A percentile compares a stretch with the other conserved stretches of the same genome.
Conservation (phyloP, 2,888 invertebrate genomes). For the Caenorhabditis imperialis region DNA sequence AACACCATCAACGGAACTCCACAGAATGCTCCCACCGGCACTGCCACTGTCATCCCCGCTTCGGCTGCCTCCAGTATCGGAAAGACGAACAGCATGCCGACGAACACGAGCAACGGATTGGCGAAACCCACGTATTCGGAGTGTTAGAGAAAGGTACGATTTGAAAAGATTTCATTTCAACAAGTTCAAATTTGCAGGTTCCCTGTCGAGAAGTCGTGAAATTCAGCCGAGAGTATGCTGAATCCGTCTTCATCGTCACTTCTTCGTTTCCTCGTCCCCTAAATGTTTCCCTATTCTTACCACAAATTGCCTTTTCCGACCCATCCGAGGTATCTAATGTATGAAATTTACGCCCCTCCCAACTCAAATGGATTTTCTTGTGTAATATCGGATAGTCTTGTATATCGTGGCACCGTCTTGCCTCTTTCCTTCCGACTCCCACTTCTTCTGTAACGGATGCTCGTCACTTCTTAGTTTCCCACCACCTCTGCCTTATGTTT, state of each 20-base stretch:
- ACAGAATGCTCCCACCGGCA: conserved; percentile 34
- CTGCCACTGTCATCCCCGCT: conserved; percentile 34
- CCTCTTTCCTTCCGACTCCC: conserved; percentile 18
- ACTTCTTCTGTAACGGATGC: conserved; percentile 20
- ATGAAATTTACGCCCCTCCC: conserved; percentile 29
- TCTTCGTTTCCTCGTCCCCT: conserved; percentile 2
- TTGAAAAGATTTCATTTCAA: not conserved
- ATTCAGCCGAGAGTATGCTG: conserved; percentile 25
- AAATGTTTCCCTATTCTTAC: not conserved
- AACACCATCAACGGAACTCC: conserved; percentile 47
- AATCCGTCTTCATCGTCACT: conserved; percentile 28
- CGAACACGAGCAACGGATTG: conserved; percentile 31
- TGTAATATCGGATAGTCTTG: conserved; percentile 42
- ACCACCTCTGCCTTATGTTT: conserved; percentile 27
- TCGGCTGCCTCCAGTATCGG: conserved; percentile 48
- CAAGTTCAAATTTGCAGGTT: conserved; percentile 31
- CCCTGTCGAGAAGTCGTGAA: conserved; percentile 32
- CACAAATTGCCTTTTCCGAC: conserved; percentile 24
- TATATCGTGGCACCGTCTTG: conserved; percentile 22
- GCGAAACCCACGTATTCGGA: conserved; percentile 44
- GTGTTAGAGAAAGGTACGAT: conserved; percentile 27
- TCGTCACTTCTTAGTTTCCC: conserved; percentile 5
- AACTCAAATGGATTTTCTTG: conserved; percentile 45
- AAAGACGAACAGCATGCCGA: conserved; percentile 21
- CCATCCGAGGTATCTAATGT: conserved; percentile 34